These are phyloP conservation scores for Semnornis frantzii DNA, from an alignment of 2,113 vertebrate species.

Conservation along the genomic window DNA sequence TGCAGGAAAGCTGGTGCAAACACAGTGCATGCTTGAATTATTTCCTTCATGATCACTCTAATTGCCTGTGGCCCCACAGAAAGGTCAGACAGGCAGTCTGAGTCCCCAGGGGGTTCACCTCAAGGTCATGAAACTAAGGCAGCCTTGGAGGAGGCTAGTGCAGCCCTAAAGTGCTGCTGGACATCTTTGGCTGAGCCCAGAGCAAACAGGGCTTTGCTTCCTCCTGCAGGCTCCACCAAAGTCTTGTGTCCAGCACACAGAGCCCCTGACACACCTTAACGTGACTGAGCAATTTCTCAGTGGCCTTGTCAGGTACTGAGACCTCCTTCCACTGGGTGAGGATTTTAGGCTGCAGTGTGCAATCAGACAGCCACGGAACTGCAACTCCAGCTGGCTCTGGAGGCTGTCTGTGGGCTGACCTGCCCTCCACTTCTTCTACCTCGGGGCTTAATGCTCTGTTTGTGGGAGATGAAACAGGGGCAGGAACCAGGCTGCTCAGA, in stretches of 20 bases:
- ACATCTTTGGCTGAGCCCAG: not conserved
- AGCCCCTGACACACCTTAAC: not conserved
- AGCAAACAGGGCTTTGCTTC: not conserved
- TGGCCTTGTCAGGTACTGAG: not conserved
- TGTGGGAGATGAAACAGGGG: not conserved
- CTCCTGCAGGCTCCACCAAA: not conserved
- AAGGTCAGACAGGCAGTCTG: not conserved
- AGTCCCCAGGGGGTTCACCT: fast-evolving
- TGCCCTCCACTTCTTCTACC: not conserved
- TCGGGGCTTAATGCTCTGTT: not conserved
- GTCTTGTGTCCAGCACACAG: not conserved
- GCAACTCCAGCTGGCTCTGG: not conserved
- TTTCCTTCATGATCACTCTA: not conserved
- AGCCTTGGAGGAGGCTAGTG: not conserved
- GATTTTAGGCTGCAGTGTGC: not conserved
- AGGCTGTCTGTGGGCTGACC: not conserved
- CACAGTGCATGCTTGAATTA: not conserved
- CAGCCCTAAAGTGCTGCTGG: not conserved
- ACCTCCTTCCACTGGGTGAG: not conserved
- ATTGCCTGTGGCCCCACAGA: not conserved
- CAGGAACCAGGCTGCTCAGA: not conserved
- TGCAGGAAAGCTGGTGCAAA: not conserved
- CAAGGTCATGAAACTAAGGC: not conserved
- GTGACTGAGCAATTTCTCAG: slow-evolving; percentile 8
- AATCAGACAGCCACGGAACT: not conserved